Percentiles rank a stretch among this genome's conserved stretches.
phyloP scores from a whole-genome alignment of 2,797 vertebrate species.

The Rallus crepitans region DNA sequence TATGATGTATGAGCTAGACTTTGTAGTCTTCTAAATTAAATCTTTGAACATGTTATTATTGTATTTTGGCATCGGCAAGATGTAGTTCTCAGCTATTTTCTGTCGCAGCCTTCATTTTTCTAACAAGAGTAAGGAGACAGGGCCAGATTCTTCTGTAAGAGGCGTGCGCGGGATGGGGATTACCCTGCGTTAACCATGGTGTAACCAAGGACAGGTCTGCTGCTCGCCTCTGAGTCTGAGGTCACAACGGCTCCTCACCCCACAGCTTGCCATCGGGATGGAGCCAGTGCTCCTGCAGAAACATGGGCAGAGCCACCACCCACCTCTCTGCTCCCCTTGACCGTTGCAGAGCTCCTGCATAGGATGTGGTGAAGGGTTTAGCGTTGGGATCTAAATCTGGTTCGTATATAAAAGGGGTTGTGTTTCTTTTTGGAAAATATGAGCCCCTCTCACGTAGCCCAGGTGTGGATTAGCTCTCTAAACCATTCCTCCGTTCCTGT shows the following conservation, averaged over 20 bases:
- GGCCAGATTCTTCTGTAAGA: slow-evolving; percentile 54
- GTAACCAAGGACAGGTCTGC: neutral
- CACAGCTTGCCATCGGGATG: accelerated
- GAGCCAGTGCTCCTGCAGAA: neutral
- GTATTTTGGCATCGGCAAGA: slow-evolving; percentile 68
- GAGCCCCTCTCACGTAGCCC: slow-evolving; percentile 73
- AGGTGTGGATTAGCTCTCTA: slow-evolving; percentile 78
- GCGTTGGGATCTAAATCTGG: slow-evolving; percentile 72
- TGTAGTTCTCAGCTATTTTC: slow-evolving; percentile 73
- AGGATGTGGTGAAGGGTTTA: slow-evolving; percentile 48
- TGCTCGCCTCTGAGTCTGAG: neutral
- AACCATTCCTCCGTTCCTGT: slow-evolving; percentile 69
- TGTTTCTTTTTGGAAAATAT: slow-evolving; percentile 80
- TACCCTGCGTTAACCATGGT: neutral
- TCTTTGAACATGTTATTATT: slow-evolving; percentile 75
- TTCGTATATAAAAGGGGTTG: slow-evolving; percentile 72
- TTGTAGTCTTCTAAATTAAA: slow-evolving; percentile 76
- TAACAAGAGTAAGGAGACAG: slow-evolving; percentile 33
- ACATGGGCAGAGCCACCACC: accelerated
- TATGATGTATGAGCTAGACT: slow-evolving; percentile 68
- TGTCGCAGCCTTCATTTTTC: slow-evolving; percentile 63
- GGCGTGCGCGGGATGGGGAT: slow-evolving; percentile 22
- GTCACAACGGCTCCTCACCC: accelerated
- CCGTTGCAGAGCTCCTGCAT: neutral
- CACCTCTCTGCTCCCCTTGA: neutral